Evolutionary conservation across 2,888 invertebrate genomes (phyloP), one percentile per base, ranked within the genome.

Genomic region (Strigamia transsilvanica): DNA sequence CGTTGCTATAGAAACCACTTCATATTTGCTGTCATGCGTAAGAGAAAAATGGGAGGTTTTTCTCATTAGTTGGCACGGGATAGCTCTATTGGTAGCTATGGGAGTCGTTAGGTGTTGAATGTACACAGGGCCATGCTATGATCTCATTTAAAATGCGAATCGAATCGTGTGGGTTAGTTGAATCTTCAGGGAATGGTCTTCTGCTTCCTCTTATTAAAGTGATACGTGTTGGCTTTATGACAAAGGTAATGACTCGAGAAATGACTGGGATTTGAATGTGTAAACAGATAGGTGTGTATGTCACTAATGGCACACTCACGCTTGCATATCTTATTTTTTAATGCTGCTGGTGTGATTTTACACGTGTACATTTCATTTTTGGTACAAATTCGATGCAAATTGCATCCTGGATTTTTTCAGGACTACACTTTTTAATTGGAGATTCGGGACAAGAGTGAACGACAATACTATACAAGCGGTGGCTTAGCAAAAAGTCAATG

Each of bases 11-110:
- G 56, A 18, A 56, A 56, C 56, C 18, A 56, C 9, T 18, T 56
- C 56, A 56, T 56, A 56, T 56, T 56, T 56, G n/a, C 56, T 56
- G 56, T 56, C 56, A 56, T 56, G 56, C 18, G 56, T 56, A 56
- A 56, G 56, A 56, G 56, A 56, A 56, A 56, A 56, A 56, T 56
- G 56, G 56, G 56, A 56, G 56, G 56, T 56, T 56, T 56, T 56
- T 56, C 56, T 56, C 56, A 56, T 56, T 56, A 56, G 56, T 56
- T 56, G 56, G 56, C 56, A 56, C 56, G n/a, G 56, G 56, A 56
- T n/a, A 56, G 56, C 56, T 56, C 56, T 56, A 56, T 56, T 56
- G 56, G 56, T n/a, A 56, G 56, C 56, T 56, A 56, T 56, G 56
- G 56, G 56, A 56, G 56, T 56, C 56, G 56, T 56, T 56, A 56